Evolutionary conservation across 2,888 invertebrate genomes (phyloP).

Genomic region (Vanessa cardui): DNA sequence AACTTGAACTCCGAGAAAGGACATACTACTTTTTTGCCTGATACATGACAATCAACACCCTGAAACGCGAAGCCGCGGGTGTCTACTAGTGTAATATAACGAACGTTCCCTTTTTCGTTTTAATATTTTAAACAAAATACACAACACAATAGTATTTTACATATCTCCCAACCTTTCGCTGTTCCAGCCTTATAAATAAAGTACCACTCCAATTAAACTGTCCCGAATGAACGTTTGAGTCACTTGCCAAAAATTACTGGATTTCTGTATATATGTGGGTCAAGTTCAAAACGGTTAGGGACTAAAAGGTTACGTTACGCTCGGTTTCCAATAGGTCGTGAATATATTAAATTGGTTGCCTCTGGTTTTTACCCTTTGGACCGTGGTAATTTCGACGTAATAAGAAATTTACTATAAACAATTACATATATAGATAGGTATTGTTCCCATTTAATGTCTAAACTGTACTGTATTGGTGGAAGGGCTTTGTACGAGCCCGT

Average conservation of each 20-base stretch:
- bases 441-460: too few species aligned
- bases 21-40: too few species aligned
- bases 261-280: constrained; percentile 19
- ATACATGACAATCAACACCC: too few species aligned
- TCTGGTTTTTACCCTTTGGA: background rate
- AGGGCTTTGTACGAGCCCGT: too few species aligned
- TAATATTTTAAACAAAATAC: background rate
- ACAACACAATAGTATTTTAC: background rate
- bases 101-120: background rate
- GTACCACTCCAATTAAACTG: constrained; percentile 33
- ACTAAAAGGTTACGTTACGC: constrained; percentile 6
- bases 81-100: too few species aligned
- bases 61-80: too few species aligned
- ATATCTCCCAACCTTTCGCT: background rate
- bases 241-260: constrained; percentile 34
- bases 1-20: too few species aligned
- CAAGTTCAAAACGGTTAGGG: constrained; percentile 22
- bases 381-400: too few species aligned
- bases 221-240: constrained; percentile 29
- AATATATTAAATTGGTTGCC: background rate
- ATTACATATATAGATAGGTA: too few species aligned
- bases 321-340: background rate
- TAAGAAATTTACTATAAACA: too few species aligned
- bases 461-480: too few species aligned
- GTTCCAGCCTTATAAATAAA: constrained; percentile 8